phyloP scores from a whole-genome alignment of 2,797 vertebrate genomes.

The Pitangus sulphuratus region DNA sequence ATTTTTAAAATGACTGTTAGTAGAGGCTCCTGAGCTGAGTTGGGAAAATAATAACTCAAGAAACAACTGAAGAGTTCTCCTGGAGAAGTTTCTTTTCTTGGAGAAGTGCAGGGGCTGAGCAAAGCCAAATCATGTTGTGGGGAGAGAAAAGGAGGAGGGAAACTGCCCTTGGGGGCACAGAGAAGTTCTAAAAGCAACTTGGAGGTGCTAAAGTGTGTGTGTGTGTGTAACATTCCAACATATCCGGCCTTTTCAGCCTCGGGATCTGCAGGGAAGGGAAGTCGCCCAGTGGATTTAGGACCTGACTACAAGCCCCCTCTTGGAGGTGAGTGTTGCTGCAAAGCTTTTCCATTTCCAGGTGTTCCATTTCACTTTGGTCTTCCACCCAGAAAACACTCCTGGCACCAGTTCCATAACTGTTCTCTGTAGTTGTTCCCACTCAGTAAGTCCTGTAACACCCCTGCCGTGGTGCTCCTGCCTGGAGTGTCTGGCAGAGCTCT shows the following conservation, averaged over 20 bases:
- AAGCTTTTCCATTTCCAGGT: not conserved
- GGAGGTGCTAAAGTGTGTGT: not conserved
- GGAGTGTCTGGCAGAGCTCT: not conserved
- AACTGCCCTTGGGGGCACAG: not conserved
- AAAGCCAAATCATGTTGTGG: not conserved
- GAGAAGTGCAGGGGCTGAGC: not conserved
- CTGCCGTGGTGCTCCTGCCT: not conserved
- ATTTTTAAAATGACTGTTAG: not conserved
- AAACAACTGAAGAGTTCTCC: not conserved
- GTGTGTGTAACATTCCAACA: not conserved
- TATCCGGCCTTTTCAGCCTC: constrained; percentile 79
- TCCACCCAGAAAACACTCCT: not conserved
- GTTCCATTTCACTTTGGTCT: not conserved
- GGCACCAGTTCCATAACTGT: not conserved
- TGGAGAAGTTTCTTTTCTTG: not conserved
- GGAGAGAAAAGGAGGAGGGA: not conserved
- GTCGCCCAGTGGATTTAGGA: constrained; percentile 73
- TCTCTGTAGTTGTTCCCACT: not conserved
- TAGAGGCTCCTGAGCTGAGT: not conserved
- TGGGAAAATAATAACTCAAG: not conserved
- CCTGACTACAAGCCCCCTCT: constrained; percentile 79
- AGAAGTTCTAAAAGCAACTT: not conserved
- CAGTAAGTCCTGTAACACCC: not conserved
- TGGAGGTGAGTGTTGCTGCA: constrained; percentile 78
- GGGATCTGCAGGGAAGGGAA: constrained; percentile 85